Percentiles rank a stretch among this genome's conserved stretches.
Evolutionary conservation across 2,113 vertebrate genomes (phyloP).

Genomic region (Todiramphus saurophagus): DNA sequence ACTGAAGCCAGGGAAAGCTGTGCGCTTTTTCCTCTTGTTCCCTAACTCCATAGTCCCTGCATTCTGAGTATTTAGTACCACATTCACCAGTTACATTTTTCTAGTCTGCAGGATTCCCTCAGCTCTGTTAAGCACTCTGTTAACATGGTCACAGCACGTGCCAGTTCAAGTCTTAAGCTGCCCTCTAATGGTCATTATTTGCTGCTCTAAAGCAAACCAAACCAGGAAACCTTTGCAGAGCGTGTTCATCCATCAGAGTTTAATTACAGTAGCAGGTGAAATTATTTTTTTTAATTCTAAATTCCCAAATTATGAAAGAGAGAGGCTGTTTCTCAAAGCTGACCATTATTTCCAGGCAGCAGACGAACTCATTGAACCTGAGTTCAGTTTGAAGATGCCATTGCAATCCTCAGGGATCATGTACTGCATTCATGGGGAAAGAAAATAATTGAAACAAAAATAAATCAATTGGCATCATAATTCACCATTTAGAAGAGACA

Average conservation of each 20-base stretch:
- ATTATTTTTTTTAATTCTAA: neutral
- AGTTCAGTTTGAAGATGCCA: neutral
- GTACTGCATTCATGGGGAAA: neutral
- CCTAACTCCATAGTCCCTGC: neutral
- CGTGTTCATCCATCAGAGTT: neutral
- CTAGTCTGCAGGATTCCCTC: neutral
- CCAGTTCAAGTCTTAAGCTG: neutral
- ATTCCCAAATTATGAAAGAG: neutral
- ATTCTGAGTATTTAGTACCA: neutral
- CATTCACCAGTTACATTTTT: neutral
- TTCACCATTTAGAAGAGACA: neutral
- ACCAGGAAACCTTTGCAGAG: neutral
- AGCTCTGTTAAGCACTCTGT: neutral
- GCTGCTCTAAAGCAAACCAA: neutral
- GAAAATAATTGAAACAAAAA: neutral
- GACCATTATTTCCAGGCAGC: neutral
- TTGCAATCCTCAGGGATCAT: neutral
- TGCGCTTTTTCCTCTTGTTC: neutral
- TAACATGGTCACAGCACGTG: fast-evolving
- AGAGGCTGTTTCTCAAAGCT: neutral
- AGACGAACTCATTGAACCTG: too few species aligned
- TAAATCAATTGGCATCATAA: neutral
- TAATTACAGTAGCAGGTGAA: neutral
- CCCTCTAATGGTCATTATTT: neutral
- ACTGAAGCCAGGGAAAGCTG: neutral